Base-by-base conservation (phyloP, 2,113 vertebrate genomes). In the Lepus europaeus region DNA sequence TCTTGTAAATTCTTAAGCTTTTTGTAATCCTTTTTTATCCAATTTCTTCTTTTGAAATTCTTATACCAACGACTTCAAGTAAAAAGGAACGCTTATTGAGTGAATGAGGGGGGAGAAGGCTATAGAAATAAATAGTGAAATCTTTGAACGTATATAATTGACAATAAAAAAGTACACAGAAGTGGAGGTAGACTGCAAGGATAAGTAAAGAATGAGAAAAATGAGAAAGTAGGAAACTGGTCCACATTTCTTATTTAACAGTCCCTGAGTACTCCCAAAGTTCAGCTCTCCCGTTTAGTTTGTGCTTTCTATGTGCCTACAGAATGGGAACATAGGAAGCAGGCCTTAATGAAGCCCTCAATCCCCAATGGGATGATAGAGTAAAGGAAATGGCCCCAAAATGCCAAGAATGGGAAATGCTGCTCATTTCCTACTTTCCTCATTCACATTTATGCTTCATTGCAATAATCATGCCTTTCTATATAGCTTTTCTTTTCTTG, bases 331-430 rank as follows among this genome's bases (percentile, higher is more conserved):
- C 88, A 85, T 87, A 94, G 97, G 80, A 96, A 89, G 13, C 29
- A 45, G 14, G 17, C 33, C 19, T 94, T 64, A 80, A 89, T 61
- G 63, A 83, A 91, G 78, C 51, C 85, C 16, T 22, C 14, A 74
- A 79, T 80, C 20, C 87, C 69, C 16, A 2, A 0, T 68, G 77
- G 73, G 73, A 85, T 56, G 69, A 79, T 8, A 51, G 72, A 70
- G 61, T 31, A 29, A 84, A 92, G 90, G 92, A 96, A 95, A 90
- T 83, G 80, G 53, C 88, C 87, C 80, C 66, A 90, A 59, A 95
- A 92, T 29, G 33, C 51, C 39, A 91, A 89, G 93, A 80, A 31
- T 49, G 33, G 93, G 59, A 74, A 72, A 36, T 45, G n/a, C 23
- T 36, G 23, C 31, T 86, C 92, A 51, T 95, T 91, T 94, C 89